These are phyloP conservation scores for Sylvia borin DNA, from an alignment of 2,797 vertebrate genomes.

Conservation along the genomic window DNA sequence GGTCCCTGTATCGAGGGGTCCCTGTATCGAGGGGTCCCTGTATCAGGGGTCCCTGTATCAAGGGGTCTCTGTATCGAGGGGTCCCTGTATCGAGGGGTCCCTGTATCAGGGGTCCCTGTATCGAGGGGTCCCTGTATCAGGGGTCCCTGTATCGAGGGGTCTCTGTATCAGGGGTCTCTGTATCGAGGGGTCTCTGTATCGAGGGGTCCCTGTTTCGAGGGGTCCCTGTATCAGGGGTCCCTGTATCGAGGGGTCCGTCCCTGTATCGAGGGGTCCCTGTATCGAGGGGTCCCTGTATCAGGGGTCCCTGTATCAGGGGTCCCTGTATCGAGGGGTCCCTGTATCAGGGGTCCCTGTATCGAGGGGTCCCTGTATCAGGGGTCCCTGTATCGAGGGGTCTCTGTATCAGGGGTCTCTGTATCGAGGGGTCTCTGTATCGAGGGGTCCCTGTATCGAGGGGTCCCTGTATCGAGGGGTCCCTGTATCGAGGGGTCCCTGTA, in stretches of 20 bases:
- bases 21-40: too few relatives aligned
- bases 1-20: neutral
- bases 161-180: too few relatives aligned
- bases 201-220: too few relatives aligned
- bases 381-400: neutral
- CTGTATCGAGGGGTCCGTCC: neutral
- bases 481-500: neutral
- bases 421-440: neutral
- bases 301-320: too few relatives aligned
- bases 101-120: neutral
- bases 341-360: too few relatives aligned
- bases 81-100: neutral
- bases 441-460: neutral
- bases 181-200: too few relatives aligned
- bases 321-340: neutral
- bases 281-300: neutral
- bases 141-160: too few relatives aligned
- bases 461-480: neutral
- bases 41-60: fast-evolving
- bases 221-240: too few relatives aligned
- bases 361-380: too few relatives aligned
- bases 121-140: too few relatives aligned
- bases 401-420: too few relatives aligned
- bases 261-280: too few relatives aligned
- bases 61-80: fast-evolving